Evolutionary conservation across 2,888 invertebrate genomes (phyloP).

Genomic region (Eubasilissa splendida): DNA sequence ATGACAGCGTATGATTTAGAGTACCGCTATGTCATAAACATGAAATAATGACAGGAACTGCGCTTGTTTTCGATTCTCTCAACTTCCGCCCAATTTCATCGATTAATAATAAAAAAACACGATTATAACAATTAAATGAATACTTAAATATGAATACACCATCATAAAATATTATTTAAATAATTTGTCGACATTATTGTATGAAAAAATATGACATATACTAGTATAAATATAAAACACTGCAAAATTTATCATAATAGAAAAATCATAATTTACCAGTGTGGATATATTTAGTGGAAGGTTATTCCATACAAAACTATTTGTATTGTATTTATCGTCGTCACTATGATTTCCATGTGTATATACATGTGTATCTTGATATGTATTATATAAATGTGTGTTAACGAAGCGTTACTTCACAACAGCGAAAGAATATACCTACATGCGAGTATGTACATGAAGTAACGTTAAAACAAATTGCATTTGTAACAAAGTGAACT

Average conservation of each 20-base stretch:
- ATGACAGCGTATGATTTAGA: slow-evolving; percentile 23
- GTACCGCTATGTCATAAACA: neutral
- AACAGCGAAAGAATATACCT: slow-evolving; percentile 15
- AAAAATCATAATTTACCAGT: too few species aligned
- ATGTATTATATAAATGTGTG: neutral
- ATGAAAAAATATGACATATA: too few species aligned
- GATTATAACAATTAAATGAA: neutral
- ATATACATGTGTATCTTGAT: neutral
- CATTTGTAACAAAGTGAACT: slow-evolving; percentile 50
- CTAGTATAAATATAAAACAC: too few species aligned
- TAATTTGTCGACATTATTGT: too few species aligned
- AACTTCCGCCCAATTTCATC: slow-evolving; percentile 33
- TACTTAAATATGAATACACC: neutral
- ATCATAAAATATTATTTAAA: neutral
- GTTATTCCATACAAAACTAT: too few species aligned
- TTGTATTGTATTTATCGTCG: too few species aligned
- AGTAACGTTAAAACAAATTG: slow-evolving; percentile 53
- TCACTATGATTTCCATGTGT: neutral
- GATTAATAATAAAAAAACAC: slow-evolving; percentile 20
- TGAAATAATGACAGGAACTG: slow-evolving; percentile 32
- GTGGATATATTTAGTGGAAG: too few species aligned
- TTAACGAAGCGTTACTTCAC: slow-evolving; percentile 31
- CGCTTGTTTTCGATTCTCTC: slow-evolving; percentile 7
- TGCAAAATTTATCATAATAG: too few species aligned
- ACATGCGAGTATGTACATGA: slow-evolving; percentile 19